Evolutionary conservation across 2,113 vertebrate genomes (phyloP), one percentile per base, ranked within the genome.

Genomic region (Phalacrocorax aristotelis): DNA sequence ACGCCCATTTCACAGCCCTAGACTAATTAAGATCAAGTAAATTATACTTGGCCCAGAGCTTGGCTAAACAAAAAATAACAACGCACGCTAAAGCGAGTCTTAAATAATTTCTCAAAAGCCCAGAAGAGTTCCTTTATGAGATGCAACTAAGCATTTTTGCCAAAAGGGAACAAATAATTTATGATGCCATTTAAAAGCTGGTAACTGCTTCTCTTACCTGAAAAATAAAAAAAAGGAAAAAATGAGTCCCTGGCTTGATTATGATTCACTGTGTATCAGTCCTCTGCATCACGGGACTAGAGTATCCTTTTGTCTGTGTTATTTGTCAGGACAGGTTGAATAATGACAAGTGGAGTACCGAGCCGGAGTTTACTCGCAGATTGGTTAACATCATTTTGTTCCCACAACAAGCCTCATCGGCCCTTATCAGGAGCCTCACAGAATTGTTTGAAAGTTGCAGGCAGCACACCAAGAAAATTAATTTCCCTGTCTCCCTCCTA

Each of bases 361-460:
- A 85, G 83, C 68, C 3, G 7, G 80, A 92, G 87, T 98, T 94
- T 89, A 93, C 94, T 95, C 66, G 58, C 83, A 96, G 94, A 96
- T 72, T 88, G 96, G 93, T 92, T 66, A 92, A 64, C 69, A 93
- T 90, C 64, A 70, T 95, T 96, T 96, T 92, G 71, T 86, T 97
- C 90, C 87, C 90, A 91, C 83, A 84, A 80, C 65, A 95, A 72
- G 76, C 86, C 93, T 94, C 87, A 79, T 40, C 17, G 69, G 93
- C 80, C 93, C 92, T 97, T 97, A 96, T 95, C 96, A 80, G 61
- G 90, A 94, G 64, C 40, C 62, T 78, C 91, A 64, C 72, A 86
- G 87, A 95, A 96, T 64, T 81, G 57, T 87, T 71, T 90, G 82
- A 91, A 96, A 96, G 89, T 91, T 95, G 84, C 71, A 95, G 58